Percentiles rank a stretch among this genome's conserved stretches.
phyloP scores from a whole-genome alignment of 2,888 invertebrate species.

The Athetis lepigone region DNA sequence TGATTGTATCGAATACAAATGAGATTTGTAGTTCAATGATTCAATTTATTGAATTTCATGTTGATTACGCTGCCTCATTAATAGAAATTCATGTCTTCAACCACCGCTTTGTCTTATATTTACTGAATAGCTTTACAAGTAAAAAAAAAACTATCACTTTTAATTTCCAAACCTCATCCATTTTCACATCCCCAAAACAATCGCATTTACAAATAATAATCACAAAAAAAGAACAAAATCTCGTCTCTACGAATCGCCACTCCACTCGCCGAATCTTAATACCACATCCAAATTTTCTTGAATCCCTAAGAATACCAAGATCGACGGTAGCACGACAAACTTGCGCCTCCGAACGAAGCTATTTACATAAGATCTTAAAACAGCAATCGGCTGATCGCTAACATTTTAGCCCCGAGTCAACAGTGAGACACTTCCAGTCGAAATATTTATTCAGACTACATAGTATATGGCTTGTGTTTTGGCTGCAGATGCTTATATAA shows the following conservation, averaged over 20 bases:
- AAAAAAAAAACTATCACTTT: too few species aligned
- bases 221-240: conserved; percentile 1
- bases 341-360: conserved; percentile 74
- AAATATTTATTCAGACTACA: conserved; percentile 70
- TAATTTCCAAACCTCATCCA: neutral
- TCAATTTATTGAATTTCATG: too few species aligned
- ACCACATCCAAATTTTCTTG: conserved; percentile 36
- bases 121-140: too few species aligned
- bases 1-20: too few species aligned
- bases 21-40: too few species aligned
- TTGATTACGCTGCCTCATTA: too few species aligned
- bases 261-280: conserved; percentile 12
- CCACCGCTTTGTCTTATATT: too few species aligned
- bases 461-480: conserved; percentile 56
- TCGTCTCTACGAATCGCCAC: neutral
- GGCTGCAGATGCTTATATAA: conserved; percentile 10
- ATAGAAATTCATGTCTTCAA: too few species aligned
- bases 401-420: conserved; percentile 81
- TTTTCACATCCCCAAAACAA: neutral
- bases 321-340: conserved; percentile 76
- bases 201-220: neutral
- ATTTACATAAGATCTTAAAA: conserved; percentile 87
- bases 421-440: conserved; percentile 71
- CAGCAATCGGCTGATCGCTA: conserved; percentile 83
- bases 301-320: conserved; percentile 64